Evolutionary conservation across 30 jellyfish, hydroid and myxozoan genomes (phyloP).

Genomic region (Cassiopea xamachana): DNA sequence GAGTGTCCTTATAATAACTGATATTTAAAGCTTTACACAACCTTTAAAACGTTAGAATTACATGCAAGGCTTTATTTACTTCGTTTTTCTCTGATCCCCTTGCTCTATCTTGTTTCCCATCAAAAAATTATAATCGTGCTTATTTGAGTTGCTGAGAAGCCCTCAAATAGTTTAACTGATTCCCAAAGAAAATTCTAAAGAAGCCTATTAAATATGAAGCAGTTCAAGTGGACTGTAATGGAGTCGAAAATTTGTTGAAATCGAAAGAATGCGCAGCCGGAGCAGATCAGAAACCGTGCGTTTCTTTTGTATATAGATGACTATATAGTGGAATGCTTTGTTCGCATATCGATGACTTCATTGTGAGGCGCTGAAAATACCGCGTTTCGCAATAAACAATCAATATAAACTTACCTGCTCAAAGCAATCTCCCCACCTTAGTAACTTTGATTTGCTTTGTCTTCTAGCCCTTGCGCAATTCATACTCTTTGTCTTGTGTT

Average conservation of each 20-base stretch:
- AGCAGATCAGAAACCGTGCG: background rate
- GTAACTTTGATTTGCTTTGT: background rate
- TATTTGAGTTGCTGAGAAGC: background rate
- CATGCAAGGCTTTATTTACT: too few species aligned
- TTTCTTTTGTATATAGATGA: constrained; percentile 1
- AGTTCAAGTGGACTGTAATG: constrained; percentile 1
- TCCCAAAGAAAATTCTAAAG: background rate
- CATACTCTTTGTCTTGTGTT: background rate
- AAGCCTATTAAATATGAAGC: background rate
- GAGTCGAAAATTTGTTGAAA: background rate
- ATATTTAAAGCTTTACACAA: background rate
- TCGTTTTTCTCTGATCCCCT: background rate
- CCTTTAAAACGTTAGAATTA: too few species aligned
- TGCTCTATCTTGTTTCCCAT: background rate
- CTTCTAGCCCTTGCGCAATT: background rate
- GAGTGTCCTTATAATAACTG: background rate
- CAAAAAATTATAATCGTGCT: background rate
- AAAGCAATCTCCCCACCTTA: background rate
- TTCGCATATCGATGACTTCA: background rate
- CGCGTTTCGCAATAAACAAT: background rate
- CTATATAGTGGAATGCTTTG: constrained; percentile 12
- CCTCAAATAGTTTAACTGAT: background rate
- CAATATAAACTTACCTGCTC: constrained; percentile 1
- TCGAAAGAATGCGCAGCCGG: background rate
- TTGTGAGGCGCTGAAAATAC: background rate